Evolutionary conservation across 1,140 invertebrate species (phyloP), one percentile per base, ranked within the genome.

Genomic region (Mercenaria mercenaria): DNA sequence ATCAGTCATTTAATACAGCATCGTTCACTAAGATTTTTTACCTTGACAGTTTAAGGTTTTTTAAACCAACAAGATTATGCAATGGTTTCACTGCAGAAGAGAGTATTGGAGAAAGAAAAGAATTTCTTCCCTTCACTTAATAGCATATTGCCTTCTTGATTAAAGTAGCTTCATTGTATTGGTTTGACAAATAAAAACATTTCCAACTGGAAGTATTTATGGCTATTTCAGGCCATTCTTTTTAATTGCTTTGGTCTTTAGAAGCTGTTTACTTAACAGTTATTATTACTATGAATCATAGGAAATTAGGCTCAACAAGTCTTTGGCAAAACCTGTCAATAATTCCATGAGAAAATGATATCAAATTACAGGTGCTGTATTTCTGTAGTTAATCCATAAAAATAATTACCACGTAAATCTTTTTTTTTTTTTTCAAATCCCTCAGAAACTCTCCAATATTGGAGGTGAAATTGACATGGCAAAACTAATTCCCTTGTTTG

Each of bases 291-390:
- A 79, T 79, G 76, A 79, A 59, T 79, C 76, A 79, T 56, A 39
- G 29, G 50, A 52, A 52, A 79, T 79, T 34, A 79, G 50, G 76
- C 50, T 50, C 76, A 79, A 79, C 76, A 56, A 50, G 47, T 79
- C 76, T 79, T 79, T 77, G 26, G 37, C 29, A 79, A 79, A 59
- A 2, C 4, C 50, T 79, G 76, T 79, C 76, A 79, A 79, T 79
- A 52, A 4, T 18, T 79, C 47, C 76, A 79, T 79, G 76, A 52
- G 76, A 79, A 79, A 56, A 37, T 34, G 29, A 79, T 79, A 79
- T 79, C 76, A 79, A 56, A 79, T 79, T 79, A 79, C 76, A 79
- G 76, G 76, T 79, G 76, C 50, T 26, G 39, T 4, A 43, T 76
- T 37, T 8, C 29, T 29, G 18, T 37, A 79, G 76, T 79, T 6